Evolutionary conservation across 2,888 invertebrate species (phyloP).

Genomic region (Trachelus tabidus): DNA sequence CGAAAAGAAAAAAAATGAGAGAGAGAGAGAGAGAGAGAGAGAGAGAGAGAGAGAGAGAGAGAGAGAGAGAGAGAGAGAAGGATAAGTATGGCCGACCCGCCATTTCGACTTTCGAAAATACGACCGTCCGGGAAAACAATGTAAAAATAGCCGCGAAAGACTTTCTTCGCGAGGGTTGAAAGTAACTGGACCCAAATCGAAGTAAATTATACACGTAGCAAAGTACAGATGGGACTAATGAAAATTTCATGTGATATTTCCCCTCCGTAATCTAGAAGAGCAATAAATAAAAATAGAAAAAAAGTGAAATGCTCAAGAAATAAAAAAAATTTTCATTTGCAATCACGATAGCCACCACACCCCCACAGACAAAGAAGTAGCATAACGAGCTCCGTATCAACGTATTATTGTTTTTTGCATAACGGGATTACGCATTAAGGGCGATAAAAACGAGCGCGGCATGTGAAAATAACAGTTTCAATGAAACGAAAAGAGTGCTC

Average conservation of each 20-base stretch:
- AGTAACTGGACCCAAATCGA: not conserved
- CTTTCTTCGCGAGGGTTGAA: conserved; percentile 34
- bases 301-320: not conserved
- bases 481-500: too few species aligned
- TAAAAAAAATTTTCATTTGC: too few species aligned
- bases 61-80: not conserved
- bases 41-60: not conserved
- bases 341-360: not conserved
- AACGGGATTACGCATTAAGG: conserved; percentile 51
- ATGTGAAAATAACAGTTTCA: conserved; percentile 14
- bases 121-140: conserved; percentile 41
- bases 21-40: too few species aligned
- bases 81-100: conserved; percentile 21
- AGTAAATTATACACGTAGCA: too few species aligned
- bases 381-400: not conserved
- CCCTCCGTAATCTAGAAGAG: not conserved
- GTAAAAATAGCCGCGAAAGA: conserved; percentile 52
- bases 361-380: not conserved
- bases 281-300: not conserved
- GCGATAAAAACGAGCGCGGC: conserved; percentile 40
- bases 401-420: conserved; percentile 49
- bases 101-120: conserved; percentile 49
- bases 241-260: too few species aligned
- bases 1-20: not conserved
- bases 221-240: too few species aligned